Evolutionary conservation across 1,140 invertebrate species (phyloP).

Genomic region (Panagrolaimus sp.): DNA sequence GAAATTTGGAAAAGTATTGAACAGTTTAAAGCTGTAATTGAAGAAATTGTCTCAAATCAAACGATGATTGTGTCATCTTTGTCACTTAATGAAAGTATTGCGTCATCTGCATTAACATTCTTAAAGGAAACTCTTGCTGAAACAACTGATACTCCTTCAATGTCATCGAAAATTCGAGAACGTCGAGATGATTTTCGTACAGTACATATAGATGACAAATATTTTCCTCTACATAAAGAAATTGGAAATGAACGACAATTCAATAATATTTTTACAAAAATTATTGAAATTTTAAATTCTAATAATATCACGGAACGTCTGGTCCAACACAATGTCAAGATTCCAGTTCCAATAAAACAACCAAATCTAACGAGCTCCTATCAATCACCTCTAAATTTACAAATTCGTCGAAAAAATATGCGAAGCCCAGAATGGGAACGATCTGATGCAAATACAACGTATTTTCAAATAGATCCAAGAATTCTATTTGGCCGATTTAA

Average conservation of each 20-base stretch:
- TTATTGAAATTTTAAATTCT: background rate
- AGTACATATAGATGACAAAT: background rate
- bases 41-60: no score
- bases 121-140: no score
- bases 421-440: background rate
- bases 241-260: background rate
- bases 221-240: conserved; percentile 1
- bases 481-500: background rate
- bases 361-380: background rate
- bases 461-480: background rate
- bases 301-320: no score
- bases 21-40: no score
- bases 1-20: no score
- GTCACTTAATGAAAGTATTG: no score
- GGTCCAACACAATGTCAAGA: background rate
- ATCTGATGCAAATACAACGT: background rate
- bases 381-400: background rate
- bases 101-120: no score
- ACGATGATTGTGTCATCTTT: no score
- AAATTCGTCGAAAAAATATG: background rate
- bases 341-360: background rate
- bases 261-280: conserved; percentile 6
- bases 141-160: background rate
- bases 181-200: background rate
- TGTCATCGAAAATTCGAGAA: background rate